Percentiles rank a stretch among this genome's conserved stretches.
phyloP scores from a whole-genome alignment of 2,888 invertebrate species.

The Dexiosoma caninum region DNA sequence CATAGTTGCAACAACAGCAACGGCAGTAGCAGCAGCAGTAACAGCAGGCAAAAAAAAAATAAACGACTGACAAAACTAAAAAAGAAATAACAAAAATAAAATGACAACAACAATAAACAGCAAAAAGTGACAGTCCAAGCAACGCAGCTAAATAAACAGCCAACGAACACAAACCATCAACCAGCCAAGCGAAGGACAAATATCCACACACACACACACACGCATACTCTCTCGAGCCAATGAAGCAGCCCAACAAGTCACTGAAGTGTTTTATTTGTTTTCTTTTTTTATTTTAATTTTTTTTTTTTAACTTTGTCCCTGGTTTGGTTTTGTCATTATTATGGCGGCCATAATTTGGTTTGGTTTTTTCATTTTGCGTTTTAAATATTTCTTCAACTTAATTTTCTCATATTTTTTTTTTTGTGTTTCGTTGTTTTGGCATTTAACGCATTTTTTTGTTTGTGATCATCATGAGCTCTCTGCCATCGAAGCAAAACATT shows the following conservation, averaged over 20 bases:
- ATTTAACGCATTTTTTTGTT: background rate
- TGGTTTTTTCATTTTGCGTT: slow-evolving; percentile 46
- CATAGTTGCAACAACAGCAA: too few relatives aligned
- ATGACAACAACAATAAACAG: slow-evolving; percentile 33
- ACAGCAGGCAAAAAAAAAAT: background rate
- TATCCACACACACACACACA: background rate
- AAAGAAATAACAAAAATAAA: slow-evolving; percentile 38
- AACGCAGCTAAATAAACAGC: slow-evolving; percentile 11
- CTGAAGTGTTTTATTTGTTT: background rate
- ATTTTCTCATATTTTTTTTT: slow-evolving; percentile 17
- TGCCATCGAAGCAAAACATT: slow-evolving; percentile 4
- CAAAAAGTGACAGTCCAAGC: slow-evolving; percentile 19
- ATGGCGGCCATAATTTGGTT: slow-evolving; percentile 57
- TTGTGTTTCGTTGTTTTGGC: too few relatives aligned
- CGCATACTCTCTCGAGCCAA: slow-evolving; percentile 40
- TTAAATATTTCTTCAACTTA: slow-evolving; percentile 37
- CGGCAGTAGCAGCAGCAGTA: too few relatives aligned
- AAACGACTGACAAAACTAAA: background rate
- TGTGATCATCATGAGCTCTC: slow-evolving; percentile 4
- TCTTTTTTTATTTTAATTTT: background rate
- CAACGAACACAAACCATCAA: slow-evolving; percentile 18
- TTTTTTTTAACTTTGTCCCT: background rate
- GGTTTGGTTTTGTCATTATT: slow-evolving; percentile 43
- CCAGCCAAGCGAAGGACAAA: slow-evolving; percentile 14
- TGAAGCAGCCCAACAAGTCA: slow-evolving; percentile 42